Evolutionary conservation across 2,888 invertebrate genomes (phyloP), one percentile per base, ranked within the genome.

Genomic region (Palloptera scutellata): DNA sequence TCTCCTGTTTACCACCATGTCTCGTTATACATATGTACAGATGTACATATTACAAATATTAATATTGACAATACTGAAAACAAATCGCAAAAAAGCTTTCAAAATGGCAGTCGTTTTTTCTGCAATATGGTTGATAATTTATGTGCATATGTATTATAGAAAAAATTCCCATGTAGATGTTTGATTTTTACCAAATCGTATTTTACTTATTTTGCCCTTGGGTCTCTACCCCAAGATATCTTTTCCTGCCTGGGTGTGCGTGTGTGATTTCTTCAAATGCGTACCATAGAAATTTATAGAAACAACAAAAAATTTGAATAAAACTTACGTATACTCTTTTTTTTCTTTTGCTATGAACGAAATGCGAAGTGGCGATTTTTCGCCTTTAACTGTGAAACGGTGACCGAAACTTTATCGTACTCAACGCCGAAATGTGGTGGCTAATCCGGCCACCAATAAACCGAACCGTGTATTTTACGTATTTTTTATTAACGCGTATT

Each of bases 51-150:
- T 58, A n/a, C 3, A 42, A 15, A 20, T 12, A n/a, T 6, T 11
- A 41, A 13, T 51, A 20, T 17, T 45, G 43, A 61, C 52, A 58
- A 43, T 53, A 42, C 13, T 43, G n/a, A 13, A 19, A 11, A 55
- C 52, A 57, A 64, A 61, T 59, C 61, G 65, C 45, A 55, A 67
- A 41, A 51, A 57, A 54, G 60, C 52, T 17, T 15, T 53, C 68
- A 70, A 70, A 64, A 70, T 70, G 70, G 70, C 70, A 58, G 66
- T 58, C 64, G 20, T 40, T 55, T 45, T 43, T 55, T 57, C 48
- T 41, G 13, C 6, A 30, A 30, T 30, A 30, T 6, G 6, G 6
- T 30, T 30, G 30, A 4, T 30, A 4, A 4, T 30, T 30, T 30
- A 6, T 30, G 30, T 30, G 30, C 30, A n/a, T n/a, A n/a, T n/a